Evolutionary conservation across 2,888 invertebrate species (phyloP), one percentile per base, ranked within the genome.

Genomic region (Melipona beecheii): DNA sequence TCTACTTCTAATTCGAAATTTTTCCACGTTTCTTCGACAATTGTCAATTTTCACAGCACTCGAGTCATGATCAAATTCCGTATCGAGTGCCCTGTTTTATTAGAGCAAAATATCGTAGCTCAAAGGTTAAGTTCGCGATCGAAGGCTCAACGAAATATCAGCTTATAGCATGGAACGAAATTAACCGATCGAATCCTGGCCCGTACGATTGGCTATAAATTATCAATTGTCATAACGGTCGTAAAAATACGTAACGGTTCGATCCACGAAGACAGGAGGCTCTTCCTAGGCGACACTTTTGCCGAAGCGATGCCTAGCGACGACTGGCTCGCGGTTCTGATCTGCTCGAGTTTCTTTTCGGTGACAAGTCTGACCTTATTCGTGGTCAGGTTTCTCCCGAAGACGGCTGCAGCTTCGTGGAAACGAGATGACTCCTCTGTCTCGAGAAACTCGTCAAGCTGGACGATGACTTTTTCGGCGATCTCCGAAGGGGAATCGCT

Each of bases 231-330:
- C 49, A 65, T 79, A 80, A 80, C 79, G 79, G 79, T 79, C 54
- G 68, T 78, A 31, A 78, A 68, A 64, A 64, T 78, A 68, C 60
- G 79, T 79, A 79, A 79, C 78, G 79, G 79, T 79, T 66, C 50
- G 43, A 66, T n/a, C 1, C 36, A 21, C 49, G 65, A 17, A n/a
- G 2, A 64, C 65, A 58, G 27, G 49, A 58, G 27, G 49, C 58
- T 78, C 58, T 2, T 66, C 6, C 31, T 4, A n/a, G n/a, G 21
- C 27, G 56, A 56, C 60, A 73, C 60, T 73, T 73, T 62, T 64
- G 49, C 17, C 19, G 31, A 31, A 49, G 11, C 27, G 15, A 73
- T n/a, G n/a, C 56, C 56, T 64, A 21, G n/a, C n/a, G n/a, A n/a
- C n/a, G 24, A 27, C 71, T 31, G 72, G 36, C 36, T 43, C 36